A percentile compares a stretch with the other conserved stretches of the same genome.
These are phyloP conservation scores for Idaea dimidiata DNA, from an alignment of 2,888 invertebrate genomes.

Conservation along the genomic window DNA sequence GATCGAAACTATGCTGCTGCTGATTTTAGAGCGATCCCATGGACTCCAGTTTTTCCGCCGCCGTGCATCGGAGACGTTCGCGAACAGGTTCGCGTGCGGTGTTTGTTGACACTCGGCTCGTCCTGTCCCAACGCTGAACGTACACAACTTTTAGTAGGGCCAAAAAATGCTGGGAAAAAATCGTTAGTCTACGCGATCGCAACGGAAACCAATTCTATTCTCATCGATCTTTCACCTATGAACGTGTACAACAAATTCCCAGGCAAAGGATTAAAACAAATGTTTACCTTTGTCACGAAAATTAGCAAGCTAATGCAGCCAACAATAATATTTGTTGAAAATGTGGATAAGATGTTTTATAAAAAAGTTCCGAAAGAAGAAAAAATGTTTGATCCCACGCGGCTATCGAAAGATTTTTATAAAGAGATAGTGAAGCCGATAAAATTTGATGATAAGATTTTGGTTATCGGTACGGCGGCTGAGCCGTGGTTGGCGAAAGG, in stretches of 20 bases:
- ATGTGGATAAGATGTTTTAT: conserved; percentile 85
- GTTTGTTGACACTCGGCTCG: conserved; percentile 80
- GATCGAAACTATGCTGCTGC: conserved; percentile 84
- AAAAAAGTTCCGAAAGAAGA: conserved; percentile 84
- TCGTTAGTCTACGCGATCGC: conserved; percentile 87
- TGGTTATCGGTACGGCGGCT: conserved; percentile 85
- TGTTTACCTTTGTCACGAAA: conserved; percentile 84
- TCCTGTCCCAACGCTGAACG: conserved; percentile 62
- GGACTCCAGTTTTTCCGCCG: conserved; percentile 71
- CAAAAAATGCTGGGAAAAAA: conserved; percentile 85
- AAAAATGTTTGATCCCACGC: conserved; percentile 83
- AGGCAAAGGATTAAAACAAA: conserved; percentile 83
- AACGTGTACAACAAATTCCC: conserved; percentile 85
- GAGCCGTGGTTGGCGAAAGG: conserved; percentile 84
- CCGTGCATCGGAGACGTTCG: conserved; percentile 82
- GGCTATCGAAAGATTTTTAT: conserved; percentile 84
- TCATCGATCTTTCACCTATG: conserved; percentile 88
- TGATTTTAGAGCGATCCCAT: conserved; percentile 65
- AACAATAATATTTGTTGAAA: conserved; percentile 85
- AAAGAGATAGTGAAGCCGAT: conserved; percentile 86
- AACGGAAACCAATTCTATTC: conserved; percentile 86
- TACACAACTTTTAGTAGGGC: conserved; percentile 86
- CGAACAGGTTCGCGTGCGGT: conserved; percentile 81
- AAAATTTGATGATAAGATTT: conserved; percentile 82
- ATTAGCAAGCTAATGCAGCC: conserved; percentile 86